Evolutionary conservation across 2,113 vertebrate species (phyloP), one percentile per base, ranked within the genome.

Genomic region (Acrocephalus kingi): DNA sequence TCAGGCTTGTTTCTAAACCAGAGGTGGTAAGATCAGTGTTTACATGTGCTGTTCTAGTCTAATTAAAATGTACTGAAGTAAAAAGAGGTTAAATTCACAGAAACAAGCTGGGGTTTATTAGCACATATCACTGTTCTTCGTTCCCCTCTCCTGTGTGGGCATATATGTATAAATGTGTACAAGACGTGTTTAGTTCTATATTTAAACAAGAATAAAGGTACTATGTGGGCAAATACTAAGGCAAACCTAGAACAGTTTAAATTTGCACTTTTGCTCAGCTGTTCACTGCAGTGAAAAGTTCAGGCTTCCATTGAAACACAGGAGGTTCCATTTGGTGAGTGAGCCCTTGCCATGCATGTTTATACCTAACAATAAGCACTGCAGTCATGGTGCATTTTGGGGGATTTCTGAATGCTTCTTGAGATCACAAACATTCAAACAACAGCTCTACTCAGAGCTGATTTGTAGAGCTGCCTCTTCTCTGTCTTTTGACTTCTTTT

Each of bases 41-140:
- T 73, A 73, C 43, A 45, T 55, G 30, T 1, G 1, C 10, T 39
- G 7, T 64, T 72, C 5, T 48, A 10, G 21, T 80, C 13, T 54
- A 33, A 56, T 76, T 72, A 43, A 72, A 73, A 49, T 49, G 35
- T 51, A 39, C 10, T 73, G 31, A 64, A 72, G 11, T 46, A 52
- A 67, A 69, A 56, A 63, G 2, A 69, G 68, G 19, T 43, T 28
- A 62, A 54, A 63, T 79, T 67, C 6, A 25, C 7, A 61, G 28
- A 20, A 84, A 41, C 31, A 61, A 22, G 7, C 18, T 28, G 13
- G 1, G 3, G 2, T 45, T 78, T 79, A n/a, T 7, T n/a, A 24
- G 25, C 43, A 24, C 35, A 13, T 9, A 7, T 78, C 5, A 3
- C 33, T 66, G 3, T 35, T 71, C 30, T 61, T 43, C 0, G 0